Evolutionary conservation across 2,113 vertebrate genomes (phyloP).

Genomic region (Aix galericulata): DNA sequence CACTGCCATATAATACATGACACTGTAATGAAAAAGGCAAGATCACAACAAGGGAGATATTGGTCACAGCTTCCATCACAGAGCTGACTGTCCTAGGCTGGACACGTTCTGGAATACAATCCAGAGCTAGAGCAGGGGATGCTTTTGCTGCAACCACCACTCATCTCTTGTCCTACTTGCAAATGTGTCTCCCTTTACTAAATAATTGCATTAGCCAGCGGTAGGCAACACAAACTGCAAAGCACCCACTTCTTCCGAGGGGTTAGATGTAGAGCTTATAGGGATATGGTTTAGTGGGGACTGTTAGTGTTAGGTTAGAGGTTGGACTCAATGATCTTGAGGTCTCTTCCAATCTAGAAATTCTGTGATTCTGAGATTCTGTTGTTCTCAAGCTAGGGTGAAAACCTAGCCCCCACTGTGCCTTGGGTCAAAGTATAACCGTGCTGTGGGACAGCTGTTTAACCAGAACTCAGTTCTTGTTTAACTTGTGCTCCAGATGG

Average conservation of each 20-base stretch:
- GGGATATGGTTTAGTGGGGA: no score
- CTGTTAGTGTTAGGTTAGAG: no score
- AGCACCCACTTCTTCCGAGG: background rate
- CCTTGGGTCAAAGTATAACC: background rate
- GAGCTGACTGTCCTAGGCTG: background rate
- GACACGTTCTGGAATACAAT: background rate
- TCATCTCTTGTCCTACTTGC: background rate
- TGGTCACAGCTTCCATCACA: background rate
- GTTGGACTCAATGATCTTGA: no score
- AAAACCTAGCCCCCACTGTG: background rate
- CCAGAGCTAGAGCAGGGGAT: background rate
- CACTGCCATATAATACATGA: constrained; percentile 37
- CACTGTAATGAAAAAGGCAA: constrained; percentile 50
- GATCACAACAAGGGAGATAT: constrained; percentile 35
- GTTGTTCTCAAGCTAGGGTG: background rate
- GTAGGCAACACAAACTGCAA: background rate
- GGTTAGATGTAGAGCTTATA: no score
- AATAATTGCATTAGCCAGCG: background rate
- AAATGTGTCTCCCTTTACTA: background rate
- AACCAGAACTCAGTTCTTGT: background rate
- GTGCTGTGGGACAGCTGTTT: background rate
- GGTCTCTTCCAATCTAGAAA: no score
- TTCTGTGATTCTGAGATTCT: no score
- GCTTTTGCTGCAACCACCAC: background rate
- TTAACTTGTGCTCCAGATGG: background rate